Conservation (phyloP, 2,113 vertebrate genomes). For the Menidia beryllina region DNA sequence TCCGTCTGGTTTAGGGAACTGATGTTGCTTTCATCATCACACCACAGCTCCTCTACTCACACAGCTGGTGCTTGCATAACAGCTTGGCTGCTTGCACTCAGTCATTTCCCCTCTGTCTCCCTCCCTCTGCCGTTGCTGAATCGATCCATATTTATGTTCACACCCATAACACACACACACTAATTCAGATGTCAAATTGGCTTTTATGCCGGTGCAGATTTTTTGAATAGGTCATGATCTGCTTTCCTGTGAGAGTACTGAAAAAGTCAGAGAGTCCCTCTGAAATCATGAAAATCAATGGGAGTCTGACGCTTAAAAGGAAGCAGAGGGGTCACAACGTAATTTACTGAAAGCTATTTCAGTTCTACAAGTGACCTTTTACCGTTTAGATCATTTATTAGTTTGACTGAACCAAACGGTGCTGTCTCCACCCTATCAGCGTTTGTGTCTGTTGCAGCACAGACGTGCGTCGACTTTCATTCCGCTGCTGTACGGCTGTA, state of each 20-base stretch:
- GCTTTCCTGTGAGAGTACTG: slow-evolving; percentile 31
- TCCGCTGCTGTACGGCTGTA: slow-evolving; percentile 25
- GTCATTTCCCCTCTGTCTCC: slow-evolving; percentile 2
- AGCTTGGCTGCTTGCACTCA: slow-evolving; percentile 17
- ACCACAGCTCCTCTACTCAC: slow-evolving; percentile 39
- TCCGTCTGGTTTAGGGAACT: slow-evolving; percentile 27
- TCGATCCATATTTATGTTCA: slow-evolving; percentile 35
- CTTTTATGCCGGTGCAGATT: slow-evolving; percentile 29
- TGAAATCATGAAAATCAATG: slow-evolving; percentile 63
- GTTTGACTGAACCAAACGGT: slow-evolving; percentile 30
- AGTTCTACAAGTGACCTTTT: slow-evolving; percentile 67
- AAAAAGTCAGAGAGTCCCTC: slow-evolving; percentile 59
- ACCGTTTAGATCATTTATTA: slow-evolving; percentile 48
- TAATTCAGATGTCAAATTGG: slow-evolving; percentile 43
- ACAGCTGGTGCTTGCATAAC: slow-evolving; percentile 72
- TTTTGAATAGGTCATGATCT: slow-evolving; percentile 51
- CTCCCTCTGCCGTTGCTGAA: slow-evolving; percentile 22
- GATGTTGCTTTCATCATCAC: slow-evolving; percentile 57
- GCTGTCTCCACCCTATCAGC: slow-evolving; percentile 17
- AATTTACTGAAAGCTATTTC: slow-evolving; percentile 59
- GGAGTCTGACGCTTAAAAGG: slow-evolving; percentile 43
- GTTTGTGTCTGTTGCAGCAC: background rate
- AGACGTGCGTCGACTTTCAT: background rate
- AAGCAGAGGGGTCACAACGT: slow-evolving; percentile 47
- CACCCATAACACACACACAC: background rate